Conservation (phyloP, 2,113 vertebrate species). For the Boulengeromyrus knoepffleri region DNA sequence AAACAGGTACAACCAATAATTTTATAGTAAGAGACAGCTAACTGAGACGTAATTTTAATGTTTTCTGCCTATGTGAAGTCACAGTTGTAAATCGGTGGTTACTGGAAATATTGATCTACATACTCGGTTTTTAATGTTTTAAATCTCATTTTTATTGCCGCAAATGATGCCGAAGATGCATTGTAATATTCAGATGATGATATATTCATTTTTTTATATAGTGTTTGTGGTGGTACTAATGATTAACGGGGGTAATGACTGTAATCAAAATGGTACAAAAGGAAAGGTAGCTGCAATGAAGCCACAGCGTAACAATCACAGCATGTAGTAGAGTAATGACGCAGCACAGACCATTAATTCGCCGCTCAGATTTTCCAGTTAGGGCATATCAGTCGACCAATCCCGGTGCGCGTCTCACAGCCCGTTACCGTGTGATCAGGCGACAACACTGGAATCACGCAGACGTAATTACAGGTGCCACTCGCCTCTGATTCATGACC, state of each 20-base stretch:
- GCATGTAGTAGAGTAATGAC: not conserved
- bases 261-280: not conserved
- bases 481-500: not conserved
- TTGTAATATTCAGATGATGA: not conserved
- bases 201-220: not conserved
- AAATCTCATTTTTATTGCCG: not conserved
- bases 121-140: not conserved
- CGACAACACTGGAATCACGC: not conserved
- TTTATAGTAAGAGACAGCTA: not conserved
- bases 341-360: not conserved
- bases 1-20: not conserved
- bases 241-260: not conserved
- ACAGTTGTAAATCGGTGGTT: not conserved
- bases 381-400: not conserved
- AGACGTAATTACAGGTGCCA: not conserved
- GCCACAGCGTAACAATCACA: not conserved
- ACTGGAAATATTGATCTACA: not conserved
- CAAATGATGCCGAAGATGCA: not conserved
- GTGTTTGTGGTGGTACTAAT: not conserved
- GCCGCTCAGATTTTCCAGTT: not conserved
- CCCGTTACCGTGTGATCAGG: not conserved
- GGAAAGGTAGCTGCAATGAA: not conserved
- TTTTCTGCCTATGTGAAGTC: not conserved
- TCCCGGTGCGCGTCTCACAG: not conserved
- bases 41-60: not conserved